Evolutionary conservation across 2,888 invertebrate species (phyloP).

Genomic region (Polymixis flavicincta): DNA sequence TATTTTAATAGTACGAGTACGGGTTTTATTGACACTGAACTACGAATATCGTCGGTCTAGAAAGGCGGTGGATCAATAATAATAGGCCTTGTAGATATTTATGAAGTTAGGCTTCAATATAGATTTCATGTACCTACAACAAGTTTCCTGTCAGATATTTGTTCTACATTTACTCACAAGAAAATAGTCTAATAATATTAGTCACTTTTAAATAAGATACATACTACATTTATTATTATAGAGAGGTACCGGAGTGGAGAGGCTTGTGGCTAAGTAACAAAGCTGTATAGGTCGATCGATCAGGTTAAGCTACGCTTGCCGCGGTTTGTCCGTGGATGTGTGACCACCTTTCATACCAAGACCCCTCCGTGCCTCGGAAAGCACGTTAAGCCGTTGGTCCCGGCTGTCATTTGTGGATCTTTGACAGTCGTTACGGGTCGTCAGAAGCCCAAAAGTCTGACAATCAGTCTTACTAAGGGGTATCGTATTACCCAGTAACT

Average conservation of each 20-base stretch:
- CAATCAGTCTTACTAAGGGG: no score
- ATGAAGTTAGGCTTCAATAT: conserved; percentile 14
- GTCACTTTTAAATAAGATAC: background rate
- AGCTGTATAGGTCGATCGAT: no score
- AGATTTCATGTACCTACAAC: conserved; percentile 1
- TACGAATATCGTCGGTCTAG: conserved; percentile 23
- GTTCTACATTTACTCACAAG: background rate
- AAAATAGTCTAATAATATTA: background rate
- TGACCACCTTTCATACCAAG: no score
- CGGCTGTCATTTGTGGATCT: no score
- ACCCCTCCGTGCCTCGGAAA: no score
- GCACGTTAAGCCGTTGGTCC: no score
- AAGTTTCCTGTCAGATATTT: conserved; percentile 9
- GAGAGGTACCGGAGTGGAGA: background rate
- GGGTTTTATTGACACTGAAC: conserved; percentile 15
- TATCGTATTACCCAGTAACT: no score
- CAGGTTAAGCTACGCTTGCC: no score
- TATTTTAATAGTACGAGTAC: conserved; percentile 36
- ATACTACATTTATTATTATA: background rate
- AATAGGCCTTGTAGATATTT: conserved; percentile 16
- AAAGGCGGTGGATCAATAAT: conserved; percentile 23
- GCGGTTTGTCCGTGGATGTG: no score
- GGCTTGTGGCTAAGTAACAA: no score
- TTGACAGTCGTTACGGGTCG: no score
- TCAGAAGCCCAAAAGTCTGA: no score